phyloP scores from a whole-genome alignment of 1,140 invertebrate species.

The Bombus pascuorum region DNA sequence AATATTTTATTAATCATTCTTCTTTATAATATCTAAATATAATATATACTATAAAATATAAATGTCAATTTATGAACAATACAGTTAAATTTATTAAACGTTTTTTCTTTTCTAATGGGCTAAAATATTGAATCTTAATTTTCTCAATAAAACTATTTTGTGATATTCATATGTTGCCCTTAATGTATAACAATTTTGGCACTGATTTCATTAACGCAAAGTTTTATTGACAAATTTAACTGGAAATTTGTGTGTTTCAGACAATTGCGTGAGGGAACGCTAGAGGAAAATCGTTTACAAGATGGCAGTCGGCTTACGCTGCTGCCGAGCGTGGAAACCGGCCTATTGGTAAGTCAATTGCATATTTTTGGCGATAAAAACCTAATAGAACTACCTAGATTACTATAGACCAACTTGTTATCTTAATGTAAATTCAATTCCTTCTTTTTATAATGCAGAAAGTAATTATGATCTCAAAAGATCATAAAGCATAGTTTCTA shows the following conservation, averaged over 20 bases:
- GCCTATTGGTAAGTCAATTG: conserved; percentile 90
- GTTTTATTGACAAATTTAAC: conserved; percentile 48
- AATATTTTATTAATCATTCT: too few relatives aligned
- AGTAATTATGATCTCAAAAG: too few relatives aligned
- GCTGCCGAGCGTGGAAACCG: conserved; percentile 96
- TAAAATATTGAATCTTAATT: too few relatives aligned
- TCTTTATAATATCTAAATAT: too few relatives aligned
- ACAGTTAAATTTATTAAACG: too few relatives aligned
- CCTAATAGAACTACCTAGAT: too few relatives aligned
- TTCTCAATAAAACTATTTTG: too few relatives aligned
- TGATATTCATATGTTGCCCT: background rate
- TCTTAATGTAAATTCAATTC: background rate
- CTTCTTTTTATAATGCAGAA: background rate
- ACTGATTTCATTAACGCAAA: background rate
- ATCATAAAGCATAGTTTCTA: background rate
- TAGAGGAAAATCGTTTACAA: conserved; percentile 92
- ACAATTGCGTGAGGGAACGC: conserved; percentile 92
- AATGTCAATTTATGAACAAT: too few relatives aligned
- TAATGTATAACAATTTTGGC: background rate
- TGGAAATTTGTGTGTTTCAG: conserved; percentile 84
- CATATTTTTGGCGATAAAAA: background rate
- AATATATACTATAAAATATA: too few relatives aligned
- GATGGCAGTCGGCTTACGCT: conserved; percentile 94
- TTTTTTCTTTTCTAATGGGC: too few relatives aligned
- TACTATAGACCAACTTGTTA: background rate